Conservation (phyloP, 2,797 vertebrate species). For the Spinibarbus caldwelli region DNA sequence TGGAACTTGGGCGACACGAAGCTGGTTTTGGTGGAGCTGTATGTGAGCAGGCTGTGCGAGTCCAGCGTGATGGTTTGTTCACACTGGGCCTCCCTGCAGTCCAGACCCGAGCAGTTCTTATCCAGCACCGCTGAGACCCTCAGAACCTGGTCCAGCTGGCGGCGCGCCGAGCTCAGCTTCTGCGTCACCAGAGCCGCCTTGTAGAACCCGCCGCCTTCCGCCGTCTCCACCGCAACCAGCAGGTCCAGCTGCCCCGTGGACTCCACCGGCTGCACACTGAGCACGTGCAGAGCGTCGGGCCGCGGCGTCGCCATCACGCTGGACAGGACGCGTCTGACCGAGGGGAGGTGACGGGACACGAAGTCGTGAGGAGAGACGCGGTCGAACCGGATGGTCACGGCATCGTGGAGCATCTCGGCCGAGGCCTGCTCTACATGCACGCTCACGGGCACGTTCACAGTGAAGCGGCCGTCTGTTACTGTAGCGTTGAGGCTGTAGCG, state of each 20-base stretch:
- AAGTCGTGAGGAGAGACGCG: constrained; percentile 90
- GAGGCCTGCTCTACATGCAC: constrained; percentile 91
- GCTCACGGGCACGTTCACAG: constrained; percentile 88
- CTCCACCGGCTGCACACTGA: constrained; percentile 92
- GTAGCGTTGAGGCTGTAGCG: constrained; percentile 93
- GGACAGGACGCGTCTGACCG: constrained; percentile 83
- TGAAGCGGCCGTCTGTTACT: constrained; percentile 93
- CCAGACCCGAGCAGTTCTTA: constrained; percentile 95
- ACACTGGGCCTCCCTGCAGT: constrained; percentile 93
- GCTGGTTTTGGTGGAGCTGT: constrained; percentile 81
- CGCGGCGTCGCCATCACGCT: constrained; percentile 85
- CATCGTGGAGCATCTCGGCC: constrained; percentile 88
- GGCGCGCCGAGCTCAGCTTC: constrained; percentile 89
- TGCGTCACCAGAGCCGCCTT: constrained; percentile 94
- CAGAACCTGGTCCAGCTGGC: constrained; percentile 90
- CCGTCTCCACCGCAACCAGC: constrained; percentile 89
- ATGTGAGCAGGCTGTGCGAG: constrained; percentile 91
- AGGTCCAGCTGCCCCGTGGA: constrained; percentile 92
- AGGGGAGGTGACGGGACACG: constrained; percentile 87
- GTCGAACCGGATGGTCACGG: constrained; percentile 94
- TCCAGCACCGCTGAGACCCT: constrained; percentile 92
- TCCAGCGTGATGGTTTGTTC: constrained; percentile 91
- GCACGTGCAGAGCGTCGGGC: constrained; percentile 87
- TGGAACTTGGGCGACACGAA: constrained; percentile 89
- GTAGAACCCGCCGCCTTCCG: constrained; percentile 83